Evolutionary conservation across 2,888 invertebrate species (phyloP), one percentile per base, ranked within the genome.

Genomic region (Entomobrya multifasciata): DNA sequence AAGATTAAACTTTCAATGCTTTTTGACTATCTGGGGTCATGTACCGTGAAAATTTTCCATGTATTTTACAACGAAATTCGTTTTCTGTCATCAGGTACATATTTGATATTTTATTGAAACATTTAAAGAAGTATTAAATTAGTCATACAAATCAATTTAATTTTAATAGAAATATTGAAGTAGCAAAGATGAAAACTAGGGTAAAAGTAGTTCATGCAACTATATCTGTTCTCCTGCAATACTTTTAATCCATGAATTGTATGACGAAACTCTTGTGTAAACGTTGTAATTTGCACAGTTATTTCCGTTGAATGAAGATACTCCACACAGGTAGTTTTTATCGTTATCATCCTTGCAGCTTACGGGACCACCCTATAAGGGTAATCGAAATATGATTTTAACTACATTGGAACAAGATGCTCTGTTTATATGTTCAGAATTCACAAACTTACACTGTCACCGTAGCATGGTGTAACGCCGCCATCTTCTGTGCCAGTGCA

Each of bases 211-310:
- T n/a, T n/a, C n/a, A n/a, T n/a, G n/a, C n/a, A n/a, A n/a, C n/a
- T n/a, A n/a, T n/a, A n/a, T 41, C 17, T 81, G 81, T 17, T 52
- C 27, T 4, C 81, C 82, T 10, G 82, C 74, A 49, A 82, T 49
- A 20, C 82, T 74, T 60, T 30, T 41, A 47, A 83, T 83, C 87
- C 87, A 87, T 11, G 20, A 22, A 3, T 5, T 20, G 27, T 87
- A 87, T 1, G 83, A 70, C 1, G 87, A 83, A 25, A 87, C 87
- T 41, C 87, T 70, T 2, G 87, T 87, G 57, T 87, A 87, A n/a
- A 87, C 87, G 30, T 83, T 83, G 44, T 87, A 87, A 30, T 87
- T 87, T 27, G 87, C 84, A 84, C 87, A 87, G n/a, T 84, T 60
- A 57, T 87, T 87, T 49, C 84, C 84, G 36, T 84, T 84, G 74